phyloP scores from a whole-genome alignment of 1,140 invertebrate species.

The Oryzaephilus surinamensis region DNA sequence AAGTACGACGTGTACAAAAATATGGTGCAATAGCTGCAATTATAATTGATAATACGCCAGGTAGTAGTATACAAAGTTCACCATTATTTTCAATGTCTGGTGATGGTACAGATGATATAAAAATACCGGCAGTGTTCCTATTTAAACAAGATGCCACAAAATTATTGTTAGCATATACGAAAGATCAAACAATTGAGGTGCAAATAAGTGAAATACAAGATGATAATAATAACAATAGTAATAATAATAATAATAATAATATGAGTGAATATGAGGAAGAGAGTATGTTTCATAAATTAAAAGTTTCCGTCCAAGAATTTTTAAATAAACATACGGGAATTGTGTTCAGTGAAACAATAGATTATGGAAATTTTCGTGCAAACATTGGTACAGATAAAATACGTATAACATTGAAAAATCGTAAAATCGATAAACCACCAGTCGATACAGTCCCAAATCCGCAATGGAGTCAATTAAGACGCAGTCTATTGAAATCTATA shows the following conservation, averaged over 20 bases:
- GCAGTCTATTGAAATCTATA: conserved; percentile 26
- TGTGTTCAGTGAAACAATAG: conserved; percentile 25
- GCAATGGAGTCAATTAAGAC: conserved; percentile 30
- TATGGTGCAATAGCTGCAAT: conserved; percentile 78
- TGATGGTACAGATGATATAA: conserved; percentile 78
- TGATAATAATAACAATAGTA: too few relatives aligned
- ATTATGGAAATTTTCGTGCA: conserved; percentile 25
- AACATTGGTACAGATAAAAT: conserved; percentile 28
- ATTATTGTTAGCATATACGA: conserved; percentile 46
- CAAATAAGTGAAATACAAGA: conserved; percentile 42
- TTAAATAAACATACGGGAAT: conserved; percentile 34
- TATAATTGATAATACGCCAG: conserved; percentile 76
- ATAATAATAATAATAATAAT: conserved; percentile 17
- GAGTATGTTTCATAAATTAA: conserved; percentile 34
- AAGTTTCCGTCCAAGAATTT: conserved; percentile 36
- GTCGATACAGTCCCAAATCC: conserved; percentile 13
- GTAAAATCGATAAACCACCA: background rate
- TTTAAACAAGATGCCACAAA: conserved; percentile 68
- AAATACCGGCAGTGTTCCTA: conserved; percentile 84
- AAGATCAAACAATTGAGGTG: conserved; percentile 40
- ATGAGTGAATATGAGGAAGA: conserved; percentile 28
- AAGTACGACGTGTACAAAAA: conserved; percentile 74
- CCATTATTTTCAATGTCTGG: conserved; percentile 94
- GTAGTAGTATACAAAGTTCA: conserved; percentile 57
- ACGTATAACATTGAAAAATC: conserved; percentile 19